Conservation (phyloP, 2,113 vertebrate genomes). For the Poeciliopsis turrubarensis region DNA sequence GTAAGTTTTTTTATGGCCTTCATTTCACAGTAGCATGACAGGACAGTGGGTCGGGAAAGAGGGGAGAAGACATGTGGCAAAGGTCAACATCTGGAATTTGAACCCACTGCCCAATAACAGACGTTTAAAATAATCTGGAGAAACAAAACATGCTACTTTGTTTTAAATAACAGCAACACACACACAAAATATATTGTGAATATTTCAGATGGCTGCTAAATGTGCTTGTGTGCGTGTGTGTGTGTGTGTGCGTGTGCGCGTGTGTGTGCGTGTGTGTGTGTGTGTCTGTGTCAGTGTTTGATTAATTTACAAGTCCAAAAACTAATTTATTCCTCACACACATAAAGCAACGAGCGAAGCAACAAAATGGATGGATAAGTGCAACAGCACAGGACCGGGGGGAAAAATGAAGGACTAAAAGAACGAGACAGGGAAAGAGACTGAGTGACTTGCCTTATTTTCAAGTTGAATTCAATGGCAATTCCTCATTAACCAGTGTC, state of each 20-base stretch:
- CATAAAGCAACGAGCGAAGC: constrained; percentile 51
- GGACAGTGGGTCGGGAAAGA: too few species aligned
- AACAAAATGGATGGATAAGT: constrained; percentile 40
- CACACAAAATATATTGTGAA: constrained; percentile 71
- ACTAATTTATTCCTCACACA: constrained; percentile 63
- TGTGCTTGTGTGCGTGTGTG: constrained; percentile 4
- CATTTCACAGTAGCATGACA: too few species aligned
- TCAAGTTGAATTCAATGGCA: constrained; percentile 55
- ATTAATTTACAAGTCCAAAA: constrained; percentile 61
- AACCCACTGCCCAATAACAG: neutral
- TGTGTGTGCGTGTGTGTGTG: constrained; percentile 32
- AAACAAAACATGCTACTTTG: constrained; percentile 67
- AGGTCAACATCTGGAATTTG: too few species aligned
- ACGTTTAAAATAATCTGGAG: constrained; percentile 65
- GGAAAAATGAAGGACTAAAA: constrained; percentile 40
- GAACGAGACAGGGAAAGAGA: constrained; percentile 35
- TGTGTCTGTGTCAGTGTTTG: neutral
- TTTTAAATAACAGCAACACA: constrained; percentile 59
- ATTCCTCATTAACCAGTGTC: constrained; percentile 73
- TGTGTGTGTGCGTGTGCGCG: constrained; percentile 48
- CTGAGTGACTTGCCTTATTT: constrained; percentile 64
- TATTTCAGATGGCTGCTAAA: constrained; percentile 66
- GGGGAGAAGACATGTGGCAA: too few species aligned
- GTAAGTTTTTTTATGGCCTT: too few species aligned
- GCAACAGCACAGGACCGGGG: constrained; percentile 39